Base-by-base conservation (phyloP, 2,888 invertebrate genomes). In the Neoscelio sp. region DNA sequence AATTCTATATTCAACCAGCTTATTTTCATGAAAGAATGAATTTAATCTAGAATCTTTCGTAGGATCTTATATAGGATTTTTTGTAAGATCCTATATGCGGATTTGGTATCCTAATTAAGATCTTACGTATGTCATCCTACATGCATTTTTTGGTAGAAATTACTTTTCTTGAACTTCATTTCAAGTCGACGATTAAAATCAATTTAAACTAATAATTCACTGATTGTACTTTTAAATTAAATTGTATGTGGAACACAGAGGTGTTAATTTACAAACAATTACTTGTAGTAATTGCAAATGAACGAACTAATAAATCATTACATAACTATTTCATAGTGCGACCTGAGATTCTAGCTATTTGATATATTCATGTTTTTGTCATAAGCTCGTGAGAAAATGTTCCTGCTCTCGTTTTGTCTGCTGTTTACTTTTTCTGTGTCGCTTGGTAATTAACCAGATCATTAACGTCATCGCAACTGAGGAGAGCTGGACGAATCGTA, bases 381-480 rank as follows among this genome's bases (percentile, higher is more conserved):
- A 35, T 54, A 42, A 67, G 64, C 60, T 42, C 56, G 54, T 74
- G 77, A 74, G 77, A 77, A 80, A 60, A 38, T 33, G 40, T 62
- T 28, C 28, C 60, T 42, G 65, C 33, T 77, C 60, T 76, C 26
- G 35, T 74, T 80, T 74, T 70, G 64, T 78, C 64, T 50, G 28
- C 60, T 54, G 58, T 73, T 73, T 48, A 48, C 60, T 80, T 75
- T 84, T 83, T 84, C 81, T 83, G 85, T 85, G 86, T 87, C 85
- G 80, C 83, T 82, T 67, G 80, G 86, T 87, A 89, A 89, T 89
- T 89, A 89, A 89, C 84, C 88, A 87, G 88, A 89, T 89, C 89
- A 88, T 90, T 90, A 89, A 87, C 86, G 88, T 89, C 87, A 86
- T 84, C 82, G 82, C 80, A 77, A 78, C 42, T 65, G 67, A 70